Conservation (phyloP, 2,797 vertebrate genomes). For the Rhabdophis nuchalis region DNA sequence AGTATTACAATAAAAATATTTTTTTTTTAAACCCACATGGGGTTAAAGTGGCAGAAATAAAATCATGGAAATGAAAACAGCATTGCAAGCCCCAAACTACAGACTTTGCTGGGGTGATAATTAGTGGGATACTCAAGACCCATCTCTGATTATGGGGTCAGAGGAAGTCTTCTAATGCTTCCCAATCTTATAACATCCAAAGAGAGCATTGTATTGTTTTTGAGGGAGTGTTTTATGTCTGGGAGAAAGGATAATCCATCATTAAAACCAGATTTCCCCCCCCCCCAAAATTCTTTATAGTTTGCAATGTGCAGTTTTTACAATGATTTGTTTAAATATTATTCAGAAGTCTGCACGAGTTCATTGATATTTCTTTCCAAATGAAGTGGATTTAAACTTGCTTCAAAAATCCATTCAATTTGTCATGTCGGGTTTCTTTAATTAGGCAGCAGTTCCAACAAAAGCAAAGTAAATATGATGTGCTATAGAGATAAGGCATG, state of each 20-base stretch:
- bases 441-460: background rate
- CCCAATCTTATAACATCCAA: background rate
- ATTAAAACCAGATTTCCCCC: background rate
- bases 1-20: background rate
- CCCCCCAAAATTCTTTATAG: background rate
- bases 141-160: background rate
- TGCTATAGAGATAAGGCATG: background rate
- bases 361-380: background rate
- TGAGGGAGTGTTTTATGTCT: background rate
- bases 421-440: background rate
- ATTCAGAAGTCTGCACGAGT: background rate
- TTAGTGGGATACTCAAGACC: too few species aligned
- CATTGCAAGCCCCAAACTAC: background rate
- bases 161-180: background rate
- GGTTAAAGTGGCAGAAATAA: background rate
- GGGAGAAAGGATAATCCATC: too few species aligned
- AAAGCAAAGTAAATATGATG: background rate
- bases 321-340: background rate
- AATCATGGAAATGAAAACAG: background rate
- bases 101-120: background rate
- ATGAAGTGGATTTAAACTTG: background rate
- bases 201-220: too few species aligned
- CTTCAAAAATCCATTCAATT: background rate
- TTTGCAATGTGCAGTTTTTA: background rate
- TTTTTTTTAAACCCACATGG: too few species aligned